Evolutionary conservation across 2,888 invertebrate species (phyloP).

Genomic region (Spatulosminthurus flaviceps): DNA sequence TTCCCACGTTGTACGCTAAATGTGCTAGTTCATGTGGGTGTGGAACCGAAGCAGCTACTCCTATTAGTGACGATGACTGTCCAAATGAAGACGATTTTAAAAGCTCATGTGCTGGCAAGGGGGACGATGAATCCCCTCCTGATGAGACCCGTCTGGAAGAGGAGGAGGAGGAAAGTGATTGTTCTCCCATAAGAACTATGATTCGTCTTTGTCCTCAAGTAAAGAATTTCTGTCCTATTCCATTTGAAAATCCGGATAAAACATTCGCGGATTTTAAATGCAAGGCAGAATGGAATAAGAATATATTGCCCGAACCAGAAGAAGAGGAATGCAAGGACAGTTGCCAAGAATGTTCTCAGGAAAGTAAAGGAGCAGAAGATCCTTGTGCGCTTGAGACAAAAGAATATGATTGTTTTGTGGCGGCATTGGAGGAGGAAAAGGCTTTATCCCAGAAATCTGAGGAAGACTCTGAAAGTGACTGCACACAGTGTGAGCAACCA

Average conservation of each 20-base stretch:
- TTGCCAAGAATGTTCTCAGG: background rate
- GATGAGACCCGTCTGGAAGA: background rate
- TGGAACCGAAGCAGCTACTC: no score
- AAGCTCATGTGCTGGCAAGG: no score
- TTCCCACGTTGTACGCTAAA: slow-evolving; percentile 4
- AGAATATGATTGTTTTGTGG: no score
- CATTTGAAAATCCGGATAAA: background rate
- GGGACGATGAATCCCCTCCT: background rate
- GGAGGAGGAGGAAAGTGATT: background rate
- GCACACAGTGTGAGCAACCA: no score
- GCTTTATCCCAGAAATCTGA: no score
- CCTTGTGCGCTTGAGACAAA: background rate
- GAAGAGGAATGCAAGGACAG: background rate
- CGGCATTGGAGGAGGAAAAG: no score
- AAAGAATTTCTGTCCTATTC: slow-evolving; percentile 10
- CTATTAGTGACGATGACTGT: slow-evolving; percentile 3
- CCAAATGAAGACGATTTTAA: background rate
- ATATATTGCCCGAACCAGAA: background rate
- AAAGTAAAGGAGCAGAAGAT: no score
- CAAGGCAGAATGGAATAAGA: slow-evolving; percentile 22
- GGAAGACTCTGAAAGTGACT: background rate
- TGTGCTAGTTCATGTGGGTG: background rate
- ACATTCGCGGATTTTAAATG: slow-evolving; percentile 27
- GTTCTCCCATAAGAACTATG: background rate
- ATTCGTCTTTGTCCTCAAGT: slow-evolving; percentile 17